A percentile compares a stretch with the other conserved stretches of the same genome.
Evolutionary conservation across 2,797 vertebrate species (phyloP).

Genomic region (Masticophis lateralis): DNA sequence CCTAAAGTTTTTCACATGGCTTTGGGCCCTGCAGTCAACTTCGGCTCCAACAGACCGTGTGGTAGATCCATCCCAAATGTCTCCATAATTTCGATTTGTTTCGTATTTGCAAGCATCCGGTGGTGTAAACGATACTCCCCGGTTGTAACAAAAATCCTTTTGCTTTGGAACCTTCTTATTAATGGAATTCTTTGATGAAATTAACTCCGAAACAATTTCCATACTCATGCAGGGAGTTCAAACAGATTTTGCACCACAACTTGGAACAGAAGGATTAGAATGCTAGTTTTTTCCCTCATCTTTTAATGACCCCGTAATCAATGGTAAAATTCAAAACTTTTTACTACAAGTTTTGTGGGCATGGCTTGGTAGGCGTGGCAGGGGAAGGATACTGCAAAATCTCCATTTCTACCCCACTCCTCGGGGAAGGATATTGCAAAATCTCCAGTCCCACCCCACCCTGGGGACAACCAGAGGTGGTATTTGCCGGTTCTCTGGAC

Average conservation of each 20-base stretch:
- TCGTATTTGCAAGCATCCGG: conserved; percentile 9
- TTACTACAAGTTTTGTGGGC: too few species aligned
- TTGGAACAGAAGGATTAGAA: background rate
- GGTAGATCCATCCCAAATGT: background rate
- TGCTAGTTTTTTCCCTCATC: background rate
- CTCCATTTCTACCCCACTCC: too few species aligned
- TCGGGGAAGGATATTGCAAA: too few species aligned
- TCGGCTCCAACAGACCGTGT: background rate
- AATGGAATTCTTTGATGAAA: conserved; percentile 45
- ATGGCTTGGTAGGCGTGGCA: too few species aligned
- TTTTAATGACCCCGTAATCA: too few species aligned
- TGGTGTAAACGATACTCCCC: conserved; percentile 6
- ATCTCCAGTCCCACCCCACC: too few species aligned
- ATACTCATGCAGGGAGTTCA: conserved; percentile 20
- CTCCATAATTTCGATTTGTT: background rate
- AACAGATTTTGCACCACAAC: background rate
- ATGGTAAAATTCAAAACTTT: too few species aligned
- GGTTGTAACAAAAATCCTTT: conserved; percentile 17
- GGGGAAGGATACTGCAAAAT: too few species aligned
- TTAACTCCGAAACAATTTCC: background rate
- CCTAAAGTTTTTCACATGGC: background rate
- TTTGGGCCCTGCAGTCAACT: background rate
- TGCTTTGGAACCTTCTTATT: conserved; percentile 40
- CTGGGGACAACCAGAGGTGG: too few species aligned
- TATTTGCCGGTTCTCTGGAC: too few species aligned